These are phyloP conservation scores for Phengaris arion DNA, from an alignment of 2,888 invertebrate species.

Conservation along the genomic window DNA sequence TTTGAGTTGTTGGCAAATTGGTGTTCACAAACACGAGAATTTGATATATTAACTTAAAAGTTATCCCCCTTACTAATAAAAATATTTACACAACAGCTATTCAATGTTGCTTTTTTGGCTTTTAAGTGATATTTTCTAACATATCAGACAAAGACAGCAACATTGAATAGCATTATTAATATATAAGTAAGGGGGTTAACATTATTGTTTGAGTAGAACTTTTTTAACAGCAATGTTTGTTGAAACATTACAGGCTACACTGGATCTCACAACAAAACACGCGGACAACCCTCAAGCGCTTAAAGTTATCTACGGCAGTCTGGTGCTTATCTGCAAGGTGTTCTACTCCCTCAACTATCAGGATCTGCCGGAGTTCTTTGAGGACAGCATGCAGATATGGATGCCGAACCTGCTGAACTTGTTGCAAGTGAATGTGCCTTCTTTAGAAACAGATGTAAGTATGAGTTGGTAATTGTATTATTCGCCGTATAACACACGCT, in stretches of 20 bases:
- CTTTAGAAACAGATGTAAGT: conserved; percentile 82
- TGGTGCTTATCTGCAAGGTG: conserved; percentile 94
- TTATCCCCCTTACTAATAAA: too few relatives aligned
- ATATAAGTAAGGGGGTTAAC: too few relatives aligned
- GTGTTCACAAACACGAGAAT: too few relatives aligned
- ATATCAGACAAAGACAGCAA: too few relatives aligned
- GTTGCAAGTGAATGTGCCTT: conserved; percentile 87
- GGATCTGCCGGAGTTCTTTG: conserved; percentile 99
- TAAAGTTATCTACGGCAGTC: conserved; percentile 92
- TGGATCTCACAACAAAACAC: conserved; percentile 88
- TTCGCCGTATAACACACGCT: neutral
- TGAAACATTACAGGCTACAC: conserved; percentile 83
- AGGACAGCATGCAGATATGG: conserved; percentile 97
- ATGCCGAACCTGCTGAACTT: conserved; percentile 94
- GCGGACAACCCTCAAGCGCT: conserved; percentile 89
- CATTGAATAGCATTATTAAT: too few relatives aligned
- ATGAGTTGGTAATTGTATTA: conserved; percentile 10
- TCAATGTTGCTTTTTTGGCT: too few relatives aligned
- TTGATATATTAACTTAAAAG: too few relatives aligned
- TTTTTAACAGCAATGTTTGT: neutral
- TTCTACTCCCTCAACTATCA: conserved; percentile 98
- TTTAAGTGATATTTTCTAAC: too few relatives aligned
- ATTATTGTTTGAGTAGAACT: too few relatives aligned
- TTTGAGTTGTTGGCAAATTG: too few relatives aligned
- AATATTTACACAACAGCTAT: too few relatives aligned